These are phyloP conservation scores for Oreochromis aureus DNA, from an alignment of 2,113 vertebrate species.

Conservation along the genomic window DNA sequence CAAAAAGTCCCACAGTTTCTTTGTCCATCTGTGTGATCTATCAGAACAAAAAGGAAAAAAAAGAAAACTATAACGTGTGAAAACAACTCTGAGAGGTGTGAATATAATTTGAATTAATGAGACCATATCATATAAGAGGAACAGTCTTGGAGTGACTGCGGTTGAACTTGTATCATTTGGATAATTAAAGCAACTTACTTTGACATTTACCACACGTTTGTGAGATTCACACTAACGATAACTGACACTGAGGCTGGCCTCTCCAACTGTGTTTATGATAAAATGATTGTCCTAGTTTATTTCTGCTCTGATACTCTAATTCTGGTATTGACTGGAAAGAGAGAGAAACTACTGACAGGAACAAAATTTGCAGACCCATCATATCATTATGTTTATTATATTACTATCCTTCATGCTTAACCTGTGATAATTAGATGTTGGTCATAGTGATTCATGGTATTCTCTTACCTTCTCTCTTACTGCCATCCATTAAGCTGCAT, in stretches of 20 bases:
- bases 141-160: slow-evolving; percentile 29
- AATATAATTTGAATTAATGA: slow-evolving; percentile 74
- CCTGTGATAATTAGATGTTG: slow-evolving; percentile 9
- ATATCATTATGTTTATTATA: slow-evolving; percentile 8
- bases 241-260: slow-evolving; percentile 18
- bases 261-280: slow-evolving; percentile 24
- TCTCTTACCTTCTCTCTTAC: slow-evolving; percentile 4
- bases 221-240: slow-evolving; percentile 20
- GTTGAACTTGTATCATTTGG: slow-evolving; percentile 40
- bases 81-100: slow-evolving; percentile 61
- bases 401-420: slow-evolving; percentile 6
- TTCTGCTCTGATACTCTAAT: slow-evolving; percentile 10
- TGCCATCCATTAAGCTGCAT: slow-evolving; percentile 6
- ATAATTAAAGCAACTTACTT: slow-evolving; percentile 62
- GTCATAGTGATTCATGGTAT: neutral
- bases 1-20: neutral
- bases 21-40: slow-evolving; percentile 23
- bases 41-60: neutral
- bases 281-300: slow-evolving; percentile 4
- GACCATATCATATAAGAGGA: slow-evolving; percentile 43
- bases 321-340: neutral
- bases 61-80: slow-evolving; percentile 36
- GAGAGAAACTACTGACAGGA: neutral
- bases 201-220: slow-evolving; percentile 58
- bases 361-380: neutral